These are phyloP conservation scores for Luscinia megarhynchos DNA, from an alignment of 2,797 vertebrate genomes.

Conservation along the genomic window DNA sequence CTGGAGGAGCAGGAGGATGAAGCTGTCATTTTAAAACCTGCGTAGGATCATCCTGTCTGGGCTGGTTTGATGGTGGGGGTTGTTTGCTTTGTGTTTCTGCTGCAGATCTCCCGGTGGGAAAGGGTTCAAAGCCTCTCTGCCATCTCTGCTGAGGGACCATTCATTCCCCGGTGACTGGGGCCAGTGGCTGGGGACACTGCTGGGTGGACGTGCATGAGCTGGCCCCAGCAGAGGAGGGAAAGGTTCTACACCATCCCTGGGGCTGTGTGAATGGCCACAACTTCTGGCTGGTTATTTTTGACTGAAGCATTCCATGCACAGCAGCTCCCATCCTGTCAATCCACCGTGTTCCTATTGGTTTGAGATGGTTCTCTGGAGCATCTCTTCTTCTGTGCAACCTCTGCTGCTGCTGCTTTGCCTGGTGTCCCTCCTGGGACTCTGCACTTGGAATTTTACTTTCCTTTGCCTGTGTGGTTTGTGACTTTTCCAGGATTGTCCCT, in stretches of 20 bases:
- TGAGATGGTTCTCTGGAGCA: neutral
- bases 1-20: conserved; percentile 5
- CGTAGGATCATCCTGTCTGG: conserved; percentile 4
- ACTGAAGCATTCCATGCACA: accelerated
- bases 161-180: accelerated
- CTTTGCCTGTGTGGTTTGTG: neutral
- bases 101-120: neutral
- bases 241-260: neutral
- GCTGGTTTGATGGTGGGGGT: neutral
- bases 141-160: accelerated
- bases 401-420: neutral
- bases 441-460: neutral
- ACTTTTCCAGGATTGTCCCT: neutral
- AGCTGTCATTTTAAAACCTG: neutral
- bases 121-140: neutral
- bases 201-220: neutral
- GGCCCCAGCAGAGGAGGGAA: neutral
- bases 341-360: neutral
- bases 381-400: neutral
- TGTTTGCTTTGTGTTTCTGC: neutral
- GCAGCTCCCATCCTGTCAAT: neutral
- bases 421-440: neutral
- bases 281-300: neutral
- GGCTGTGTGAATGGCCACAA: neutral
- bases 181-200: neutral